Percentiles rank a stretch among this genome's conserved stretches.
These are phyloP conservation scores for Netta rufina DNA, from an alignment of 2,797 vertebrate species.

Conservation along the genomic window DNA sequence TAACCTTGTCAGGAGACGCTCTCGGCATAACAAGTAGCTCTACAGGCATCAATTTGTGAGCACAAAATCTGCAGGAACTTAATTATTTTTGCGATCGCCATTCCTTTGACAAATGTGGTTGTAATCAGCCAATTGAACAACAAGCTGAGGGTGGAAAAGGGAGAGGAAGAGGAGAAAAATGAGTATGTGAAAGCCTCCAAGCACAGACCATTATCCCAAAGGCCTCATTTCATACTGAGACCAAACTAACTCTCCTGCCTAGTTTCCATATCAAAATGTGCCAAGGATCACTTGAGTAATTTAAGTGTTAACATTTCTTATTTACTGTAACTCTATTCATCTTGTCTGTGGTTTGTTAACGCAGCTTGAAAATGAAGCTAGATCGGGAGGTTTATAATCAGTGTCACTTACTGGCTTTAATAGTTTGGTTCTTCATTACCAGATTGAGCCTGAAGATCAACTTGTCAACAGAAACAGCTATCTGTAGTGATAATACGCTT, in stretches of 20 bases:
- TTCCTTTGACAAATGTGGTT: constrained; percentile 28
- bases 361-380: constrained; percentile 16
- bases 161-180: neutral
- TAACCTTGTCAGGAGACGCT: constrained; percentile 31
- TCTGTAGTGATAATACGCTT: neutral
- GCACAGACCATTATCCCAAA: neutral
- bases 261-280: neutral
- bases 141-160: neutral
- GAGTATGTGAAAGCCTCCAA: neutral
- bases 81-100: neutral
- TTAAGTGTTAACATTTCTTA: neutral
- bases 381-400: neutral
- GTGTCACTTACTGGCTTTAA: neutral
- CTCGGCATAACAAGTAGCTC: constrained; percentile 45
- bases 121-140: constrained; percentile 6
- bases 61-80: constrained; percentile 23
- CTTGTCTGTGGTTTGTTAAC: neutral
- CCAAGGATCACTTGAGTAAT: neutral
- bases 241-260: neutral
- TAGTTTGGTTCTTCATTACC: neutral
- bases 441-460: neutral
- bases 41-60: neutral
- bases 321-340: neutral
- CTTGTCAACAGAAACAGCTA: neutral
- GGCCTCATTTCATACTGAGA: neutral